A percentile compares a stretch with the other conserved stretches of the same genome.
Evolutionary conservation across 2,888 invertebrate species (phyloP).

Genomic region (Agrochola macilenta): DNA sequence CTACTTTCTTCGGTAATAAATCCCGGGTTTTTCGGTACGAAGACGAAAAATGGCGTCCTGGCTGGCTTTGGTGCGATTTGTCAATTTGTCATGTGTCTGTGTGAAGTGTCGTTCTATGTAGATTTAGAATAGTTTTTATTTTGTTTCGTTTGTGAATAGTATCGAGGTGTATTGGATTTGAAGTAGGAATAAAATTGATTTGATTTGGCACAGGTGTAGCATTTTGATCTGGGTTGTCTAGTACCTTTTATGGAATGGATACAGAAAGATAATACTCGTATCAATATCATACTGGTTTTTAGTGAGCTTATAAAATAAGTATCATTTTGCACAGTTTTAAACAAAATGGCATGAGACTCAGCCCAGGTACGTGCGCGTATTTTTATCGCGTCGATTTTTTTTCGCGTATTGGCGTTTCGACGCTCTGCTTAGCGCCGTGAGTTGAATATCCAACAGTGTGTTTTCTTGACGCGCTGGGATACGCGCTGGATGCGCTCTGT

Average conservation of each 20-base stretch:
- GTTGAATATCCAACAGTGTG: too few species aligned
- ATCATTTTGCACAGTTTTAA: not conserved
- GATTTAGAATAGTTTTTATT: constrained; percentile 55
- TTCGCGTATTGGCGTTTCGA: too few species aligned
- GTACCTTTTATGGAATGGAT: not conserved
- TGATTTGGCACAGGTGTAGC: constrained; percentile 16
- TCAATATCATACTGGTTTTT: not conserved
- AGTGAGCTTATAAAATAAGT: not conserved
- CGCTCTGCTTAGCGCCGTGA: too few species aligned
- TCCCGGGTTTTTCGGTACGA: constrained; percentile 36
- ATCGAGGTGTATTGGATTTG: constrained; percentile 15
- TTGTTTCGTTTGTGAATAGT: constrained; percentile 42
- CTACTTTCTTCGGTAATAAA: constrained; percentile 54
- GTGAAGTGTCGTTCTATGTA: constrained; percentile 55
- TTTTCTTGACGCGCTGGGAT: too few species aligned
- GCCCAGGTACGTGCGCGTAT: too few species aligned
- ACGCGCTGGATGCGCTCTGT: too few species aligned
- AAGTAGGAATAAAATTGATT: constrained; percentile 25
- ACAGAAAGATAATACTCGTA: too few species aligned
- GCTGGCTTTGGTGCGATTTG: constrained; percentile 44
- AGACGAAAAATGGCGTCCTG: constrained; percentile 36
- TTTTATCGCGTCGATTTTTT: too few species aligned
- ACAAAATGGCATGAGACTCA: not conserved
- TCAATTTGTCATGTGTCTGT: constrained; percentile 57
- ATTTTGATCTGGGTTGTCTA: not conserved